A percentile compares a stretch with the other conserved stretches of the same genome.
These are phyloP conservation scores for Platichthys stellatus DNA, from an alignment of 2,113 vertebrate genomes.

Conservation along the genomic window DNA sequence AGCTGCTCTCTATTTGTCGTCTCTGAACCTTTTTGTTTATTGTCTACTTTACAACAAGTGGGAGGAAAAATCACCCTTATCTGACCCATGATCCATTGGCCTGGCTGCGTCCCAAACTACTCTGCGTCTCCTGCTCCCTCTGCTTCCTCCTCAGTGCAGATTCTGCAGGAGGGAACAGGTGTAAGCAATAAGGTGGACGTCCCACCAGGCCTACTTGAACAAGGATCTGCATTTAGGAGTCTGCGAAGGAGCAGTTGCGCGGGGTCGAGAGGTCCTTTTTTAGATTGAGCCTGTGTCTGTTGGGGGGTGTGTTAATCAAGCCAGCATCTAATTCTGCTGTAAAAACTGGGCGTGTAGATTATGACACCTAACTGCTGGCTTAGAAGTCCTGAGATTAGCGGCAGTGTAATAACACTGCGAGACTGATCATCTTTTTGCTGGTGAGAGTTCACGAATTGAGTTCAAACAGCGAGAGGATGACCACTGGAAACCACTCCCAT, in stretches of 20 bases:
- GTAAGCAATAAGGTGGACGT: slow-evolving; percentile 51
- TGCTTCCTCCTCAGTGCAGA: slow-evolving; percentile 27
- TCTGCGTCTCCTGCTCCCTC: slow-evolving; percentile 13
- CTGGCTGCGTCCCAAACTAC: slow-evolving; percentile 27
- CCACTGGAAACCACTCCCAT: slow-evolving; percentile 43
- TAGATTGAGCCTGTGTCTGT: slow-evolving; percentile 18
- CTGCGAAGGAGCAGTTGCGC: neutral
- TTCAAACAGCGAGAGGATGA: slow-evolving; percentile 43
- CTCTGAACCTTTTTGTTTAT: slow-evolving; percentile 61
- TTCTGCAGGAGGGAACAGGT: neutral
- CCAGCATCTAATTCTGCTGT: too few species aligned
- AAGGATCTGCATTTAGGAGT: slow-evolving; percentile 28
- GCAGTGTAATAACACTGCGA: slow-evolving; percentile 40
- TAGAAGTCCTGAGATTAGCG: slow-evolving; percentile 37
- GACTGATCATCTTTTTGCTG: slow-evolving; percentile 28
- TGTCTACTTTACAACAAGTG: slow-evolving; percentile 36
- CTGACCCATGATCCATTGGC: neutral
- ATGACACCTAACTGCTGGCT: slow-evolving; percentile 17
- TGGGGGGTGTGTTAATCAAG: too few species aligned
- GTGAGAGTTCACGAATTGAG: slow-evolving; percentile 24
- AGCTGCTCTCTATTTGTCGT: slow-evolving; percentile 66
- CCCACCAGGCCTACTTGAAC: slow-evolving; percentile 43
- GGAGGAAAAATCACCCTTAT: slow-evolving; percentile 25
- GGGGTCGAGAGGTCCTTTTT: slow-evolving; percentile 1
- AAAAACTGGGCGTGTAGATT: slow-evolving; percentile 6